A percentile compares a stretch with the other conserved stretches of the same genome.
These are phyloP conservation scores for Batillaria attramentaria DNA, from an alignment of 1,140 invertebrate genomes.

Conservation along the genomic window DNA sequence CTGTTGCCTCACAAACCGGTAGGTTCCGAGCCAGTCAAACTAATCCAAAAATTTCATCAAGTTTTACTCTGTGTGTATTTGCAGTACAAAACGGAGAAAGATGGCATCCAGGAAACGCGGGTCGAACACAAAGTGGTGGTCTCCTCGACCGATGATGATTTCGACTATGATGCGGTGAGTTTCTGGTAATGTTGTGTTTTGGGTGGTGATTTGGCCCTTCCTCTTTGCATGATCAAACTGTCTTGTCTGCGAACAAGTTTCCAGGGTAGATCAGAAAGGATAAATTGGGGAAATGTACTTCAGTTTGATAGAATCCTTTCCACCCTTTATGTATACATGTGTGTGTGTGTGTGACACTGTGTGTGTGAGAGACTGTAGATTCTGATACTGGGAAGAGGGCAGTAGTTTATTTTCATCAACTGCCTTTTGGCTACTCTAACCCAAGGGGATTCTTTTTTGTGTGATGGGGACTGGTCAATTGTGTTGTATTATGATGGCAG, in stretches of 20 bases:
- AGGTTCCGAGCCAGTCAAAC: too few species aligned
- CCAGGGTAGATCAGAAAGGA: neutral
- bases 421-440: neutral
- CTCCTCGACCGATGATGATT: conserved; percentile 54
- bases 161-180: conserved; percentile 63
- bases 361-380: neutral
- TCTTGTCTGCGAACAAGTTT: neutral
- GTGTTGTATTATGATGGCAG: too few species aligned
- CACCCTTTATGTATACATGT: too few species aligned
- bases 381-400: too few species aligned
- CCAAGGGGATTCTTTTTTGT: neutral
- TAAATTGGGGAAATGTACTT: neutral
- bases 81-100: conserved; percentile 61
- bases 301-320: neutral
- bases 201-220: neutral
- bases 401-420: too few species aligned
- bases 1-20: too few species aligned
- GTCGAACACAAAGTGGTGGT: conserved; percentile 57
- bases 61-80: conserved; percentile 37
- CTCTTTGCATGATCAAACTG: neutral
- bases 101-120: conserved; percentile 55
- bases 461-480: neutral
- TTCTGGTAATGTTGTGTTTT: neutral
- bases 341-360: neutral
- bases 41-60: neutral